Base-by-base conservation (phyloP, 2,797 vertebrate genomes). In the Phalloptychus januarius region DNA sequence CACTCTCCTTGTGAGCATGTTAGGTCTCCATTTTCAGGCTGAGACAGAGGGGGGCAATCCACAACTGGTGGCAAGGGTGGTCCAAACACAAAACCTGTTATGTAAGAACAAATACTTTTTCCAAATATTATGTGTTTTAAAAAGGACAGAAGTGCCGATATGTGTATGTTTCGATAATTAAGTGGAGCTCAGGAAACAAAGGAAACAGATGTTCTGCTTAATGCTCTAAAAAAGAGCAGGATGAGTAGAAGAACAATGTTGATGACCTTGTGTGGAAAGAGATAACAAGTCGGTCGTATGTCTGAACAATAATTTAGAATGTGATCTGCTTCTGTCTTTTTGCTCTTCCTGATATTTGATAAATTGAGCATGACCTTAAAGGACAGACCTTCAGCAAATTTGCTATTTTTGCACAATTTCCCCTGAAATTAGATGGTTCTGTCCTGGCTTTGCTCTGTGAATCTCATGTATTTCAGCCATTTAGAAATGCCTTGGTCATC, bases 201-300 rank as follows among this genome's bases (percentile, higher is more conserved):
- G 90, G 89, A 91, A 92, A 81, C 88, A 90, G 86, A 86, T 90
- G 89, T 31, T 10, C 2, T 10, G 25, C 7, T 3, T 25, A 7
- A 40, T 74, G 2, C 71, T 76, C 13, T 67, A 7, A 71, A 76
- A 25, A 85, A 69, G 31, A 7, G 1, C 52, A 56, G 44, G 25
- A 13, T 5, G 28, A 31, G 56, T n/a, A 5, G 40, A 13, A 45
- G 10, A 74, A 61, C 20, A 67, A n/a, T 58, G 4, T 11, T 72
- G 2, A 78, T 40, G 46, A 38, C 38, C 65, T 48, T 56, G 28
- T 40, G 25, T 15, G 56, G 52, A 77, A 67, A 46, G 12, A 36
- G 50, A n/a, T n/a, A 69, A 46, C 44, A 50, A 76, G 56, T 10
- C 36, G 3, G 38, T 42, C 28, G 15, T 12, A 71, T 7, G 13